Conservation (phyloP, 1,140 invertebrate genomes). For the Aphelenchoides avenae region DNA sequence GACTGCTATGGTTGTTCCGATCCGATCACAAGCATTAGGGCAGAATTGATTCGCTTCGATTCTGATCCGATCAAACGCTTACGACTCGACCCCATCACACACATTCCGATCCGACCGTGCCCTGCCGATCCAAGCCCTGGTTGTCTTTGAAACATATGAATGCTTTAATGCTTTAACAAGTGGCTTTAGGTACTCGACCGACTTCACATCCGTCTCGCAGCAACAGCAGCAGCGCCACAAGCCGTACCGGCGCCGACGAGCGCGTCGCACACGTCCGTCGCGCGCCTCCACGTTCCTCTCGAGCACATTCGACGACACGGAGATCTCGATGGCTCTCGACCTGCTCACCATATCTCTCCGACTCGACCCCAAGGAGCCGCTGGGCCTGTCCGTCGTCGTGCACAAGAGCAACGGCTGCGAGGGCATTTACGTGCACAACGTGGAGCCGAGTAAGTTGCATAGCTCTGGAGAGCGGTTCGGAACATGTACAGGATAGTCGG, state of each 20-base stretch:
- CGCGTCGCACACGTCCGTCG: constrained; percentile 1
- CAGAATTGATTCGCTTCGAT: too few relatives aligned
- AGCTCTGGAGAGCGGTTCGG: too few relatives aligned
- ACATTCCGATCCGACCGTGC: neutral
- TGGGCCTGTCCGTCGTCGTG: constrained; percentile 28
- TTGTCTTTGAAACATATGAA: neutral
- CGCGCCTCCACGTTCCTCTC: too few relatives aligned
- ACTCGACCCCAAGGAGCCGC: constrained; percentile 23
- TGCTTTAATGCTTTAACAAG: neutral
- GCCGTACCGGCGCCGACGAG: constrained; percentile 4
- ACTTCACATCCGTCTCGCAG: constrained; percentile 35
- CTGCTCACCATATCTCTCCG: constrained; percentile 30
- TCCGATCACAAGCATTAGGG: too few relatives aligned
- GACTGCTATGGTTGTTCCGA: too few relatives aligned
- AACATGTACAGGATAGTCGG: too few relatives aligned
- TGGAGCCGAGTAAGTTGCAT: constrained; percentile 22
- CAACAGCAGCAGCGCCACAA: too few relatives aligned
- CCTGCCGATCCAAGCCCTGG: neutral
- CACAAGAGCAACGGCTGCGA: constrained; percentile 13
- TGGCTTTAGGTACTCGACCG: constrained; percentile 24
- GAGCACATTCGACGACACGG: constrained; percentile 30
- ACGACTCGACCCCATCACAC: neutral
- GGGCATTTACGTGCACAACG: constrained; percentile 28
- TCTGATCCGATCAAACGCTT: neutral
- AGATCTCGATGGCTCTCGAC: constrained; percentile 25